Evolutionary conservation across 30 jellyfish, hydroid and myxozoan species (phyloP).

Genomic region (Aurelia aurita): DNA sequence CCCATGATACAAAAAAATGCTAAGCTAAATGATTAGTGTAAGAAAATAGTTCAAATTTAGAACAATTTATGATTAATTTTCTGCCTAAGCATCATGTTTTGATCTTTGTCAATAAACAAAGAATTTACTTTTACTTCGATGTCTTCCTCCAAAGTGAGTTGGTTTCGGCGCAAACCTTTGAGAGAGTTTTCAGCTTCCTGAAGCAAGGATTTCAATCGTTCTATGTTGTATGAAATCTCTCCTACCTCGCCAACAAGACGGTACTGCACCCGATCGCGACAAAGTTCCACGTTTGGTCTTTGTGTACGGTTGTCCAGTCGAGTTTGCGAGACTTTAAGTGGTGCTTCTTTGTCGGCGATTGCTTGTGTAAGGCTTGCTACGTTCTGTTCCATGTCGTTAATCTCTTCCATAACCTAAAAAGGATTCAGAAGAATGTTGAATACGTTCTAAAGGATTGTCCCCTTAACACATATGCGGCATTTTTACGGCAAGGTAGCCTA

Average conservation of each 20-base stretch:
- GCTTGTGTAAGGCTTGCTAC: constrained; percentile 76
- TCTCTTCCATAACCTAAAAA: constrained; percentile 79
- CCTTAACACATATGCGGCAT: too few relatives aligned
- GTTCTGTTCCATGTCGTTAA: constrained; percentile 84
- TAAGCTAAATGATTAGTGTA: background rate
- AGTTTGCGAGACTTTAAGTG: constrained; percentile 91
- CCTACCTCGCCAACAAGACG: constrained; percentile 90
- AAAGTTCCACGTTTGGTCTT: constrained; percentile 92
- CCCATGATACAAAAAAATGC: background rate
- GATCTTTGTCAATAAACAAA: constrained; percentile 87
- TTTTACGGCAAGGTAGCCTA: too few relatives aligned
- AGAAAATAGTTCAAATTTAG: constrained; percentile 6
- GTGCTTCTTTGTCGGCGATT: constrained; percentile 88
- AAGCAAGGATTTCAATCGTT: constrained; percentile 75
- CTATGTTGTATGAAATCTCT: constrained; percentile 75
- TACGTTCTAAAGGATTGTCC: too few relatives aligned
- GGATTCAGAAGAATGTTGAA: too few relatives aligned
- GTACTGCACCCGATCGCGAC: constrained; percentile 93
- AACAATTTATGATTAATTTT: constrained; percentile 69
- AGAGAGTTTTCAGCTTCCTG: constrained; percentile 72
- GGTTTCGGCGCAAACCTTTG: constrained; percentile 82
- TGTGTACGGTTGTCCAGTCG: constrained; percentile 89
- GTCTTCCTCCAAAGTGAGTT: constrained; percentile 84
- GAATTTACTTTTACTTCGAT: constrained; percentile 85
- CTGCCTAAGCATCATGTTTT: constrained; percentile 79